Evolutionary conservation across 2,113 vertebrate genomes (phyloP), one percentile per base, ranked within the genome.

Genomic region (Camelus bactrianus): DNA sequence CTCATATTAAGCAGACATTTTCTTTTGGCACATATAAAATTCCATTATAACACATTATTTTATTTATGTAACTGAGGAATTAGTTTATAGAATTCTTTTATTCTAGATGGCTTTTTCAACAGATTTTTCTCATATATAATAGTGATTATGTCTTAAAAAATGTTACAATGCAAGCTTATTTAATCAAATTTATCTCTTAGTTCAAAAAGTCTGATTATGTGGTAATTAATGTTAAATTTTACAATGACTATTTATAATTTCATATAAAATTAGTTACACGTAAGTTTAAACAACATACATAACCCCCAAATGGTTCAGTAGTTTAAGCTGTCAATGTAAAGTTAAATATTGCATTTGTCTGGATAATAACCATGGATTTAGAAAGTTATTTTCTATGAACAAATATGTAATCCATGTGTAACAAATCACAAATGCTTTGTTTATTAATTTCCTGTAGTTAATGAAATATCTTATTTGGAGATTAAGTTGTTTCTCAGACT

Each of bases 191-290:
- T 42, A 77, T 17, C 42, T 83, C 20, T 62, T 38, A 72, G 38
- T 82, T 76, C 15, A 67, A 69, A 75, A 75, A 56, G n/a, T 26
- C 7, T 67, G 64, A 79, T 85, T 79, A 73, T 32, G 65, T 90
- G 30, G 11, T 65, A 79, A 72, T 35, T 42, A 89, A 60, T 54
- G 48, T 32, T 89, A 83, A 62, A 70, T 32, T 89, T 89, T 96
- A 72, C 22, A 93, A 19, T 1, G 19, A 30, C 24, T 96, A 96
- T 96, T 97, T 97, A 96, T 90, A 97, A 82, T 97, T 97, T 96
- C 60, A 95, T 13, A 81, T 42, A 94, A 98, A 98, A 97, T 96
- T 96, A 97, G 97, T 96, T 95, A 97, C 96, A 97, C 56, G 97
- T 91, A 97, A 30, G 32, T 96, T 95, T 95, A 96, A 96, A 93